Conservation (phyloP, 2,888 invertebrate genomes). For the Adelphocoris suturalis region DNA sequence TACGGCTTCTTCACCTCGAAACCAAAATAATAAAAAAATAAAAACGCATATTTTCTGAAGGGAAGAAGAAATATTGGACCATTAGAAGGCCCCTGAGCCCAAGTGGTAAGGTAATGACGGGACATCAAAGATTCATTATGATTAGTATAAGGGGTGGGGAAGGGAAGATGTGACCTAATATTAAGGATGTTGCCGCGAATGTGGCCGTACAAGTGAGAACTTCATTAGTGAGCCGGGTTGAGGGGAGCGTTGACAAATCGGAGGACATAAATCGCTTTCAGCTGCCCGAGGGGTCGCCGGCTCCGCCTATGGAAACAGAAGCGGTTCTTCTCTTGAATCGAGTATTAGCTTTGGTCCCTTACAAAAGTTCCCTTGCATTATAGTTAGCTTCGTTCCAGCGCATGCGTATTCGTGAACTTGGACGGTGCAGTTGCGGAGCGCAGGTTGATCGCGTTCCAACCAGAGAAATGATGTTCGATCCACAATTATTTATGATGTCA, state of each 20-base stretch:
- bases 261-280: slow-evolving; percentile 40
- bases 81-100: slow-evolving; percentile 38
- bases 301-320: slow-evolving; percentile 38
- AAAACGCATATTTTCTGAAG: slow-evolving; percentile 18
- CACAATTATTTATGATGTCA: too few species aligned
- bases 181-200: slow-evolving; percentile 62
- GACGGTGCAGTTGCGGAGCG: too few species aligned
- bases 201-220: slow-evolving; percentile 58
- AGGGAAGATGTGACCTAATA: slow-evolving; percentile 62
- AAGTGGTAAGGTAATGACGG: slow-evolving; percentile 50
- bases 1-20: slow-evolving; percentile 28
- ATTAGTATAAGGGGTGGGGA: slow-evolving; percentile 38
- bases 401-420: too few species aligned
- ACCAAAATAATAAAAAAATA: background rate
- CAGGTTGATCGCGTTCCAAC: too few species aligned
- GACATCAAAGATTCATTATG: slow-evolving; percentile 53
- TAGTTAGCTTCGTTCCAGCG: too few species aligned
- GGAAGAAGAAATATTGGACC: slow-evolving; percentile 57
- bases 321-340: background rate
- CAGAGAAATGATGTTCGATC: too few species aligned
- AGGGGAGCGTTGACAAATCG: slow-evolving; percentile 55
- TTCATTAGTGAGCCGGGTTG: slow-evolving; percentile 50
- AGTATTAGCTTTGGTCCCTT: background rate
- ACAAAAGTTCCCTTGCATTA: too few species aligned
- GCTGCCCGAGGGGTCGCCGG: background rate